Base-by-base conservation (phyloP, 2,113 vertebrate genomes). In the Parus major region DNA sequence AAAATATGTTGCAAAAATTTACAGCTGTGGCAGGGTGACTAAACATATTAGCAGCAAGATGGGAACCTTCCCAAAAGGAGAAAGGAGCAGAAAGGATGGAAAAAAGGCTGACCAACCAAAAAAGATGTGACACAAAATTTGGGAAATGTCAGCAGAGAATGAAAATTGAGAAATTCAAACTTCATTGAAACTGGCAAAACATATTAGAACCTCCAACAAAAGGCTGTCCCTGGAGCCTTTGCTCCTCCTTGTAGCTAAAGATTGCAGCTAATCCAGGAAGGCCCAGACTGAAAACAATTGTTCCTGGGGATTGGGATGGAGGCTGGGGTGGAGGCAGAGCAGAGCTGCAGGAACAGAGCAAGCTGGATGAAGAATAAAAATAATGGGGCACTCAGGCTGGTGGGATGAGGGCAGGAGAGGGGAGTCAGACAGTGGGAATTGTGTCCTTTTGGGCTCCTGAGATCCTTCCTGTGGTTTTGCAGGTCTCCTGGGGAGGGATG, bases 161-260 rank as follows among this genome's bases (percentile, higher is more conserved):
- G 50, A 89, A 92, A 92, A 84, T 16, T 13, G 71, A 86, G 52
- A 78, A 84, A 84, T 68, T 78, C 52, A 42, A 63, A 81, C 47
- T 63, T 80, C 59, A 63, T 21, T 42, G 72, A 33, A 75, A 59
- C 14, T 75, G 35, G 27, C 11, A 68, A 75, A 91, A 68, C 68
- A 68, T 52, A 84, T 75, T 63, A 84, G 96, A 95, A 84, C 24
- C 21, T 68, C 22, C 52, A 89, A 76, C 27, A 50, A 84, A 78
- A 75, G 77, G 27, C 47, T 71, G 44, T 68, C 69, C 68, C 56
- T n/a, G 60, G 69, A 92, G 73, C 65, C 52, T 75, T 42, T 39
- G 28, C 33, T 59, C 55, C 78, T 69, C 60, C 56, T 61, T 46
- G 77, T 39, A 86, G 83, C 35, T 50, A 24, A 82, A 89, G 81